Evolutionary conservation across 2,888 invertebrate species (phyloP), one percentile per base, ranked within the genome.

Genomic region (Drosophila prolongata): DNA sequence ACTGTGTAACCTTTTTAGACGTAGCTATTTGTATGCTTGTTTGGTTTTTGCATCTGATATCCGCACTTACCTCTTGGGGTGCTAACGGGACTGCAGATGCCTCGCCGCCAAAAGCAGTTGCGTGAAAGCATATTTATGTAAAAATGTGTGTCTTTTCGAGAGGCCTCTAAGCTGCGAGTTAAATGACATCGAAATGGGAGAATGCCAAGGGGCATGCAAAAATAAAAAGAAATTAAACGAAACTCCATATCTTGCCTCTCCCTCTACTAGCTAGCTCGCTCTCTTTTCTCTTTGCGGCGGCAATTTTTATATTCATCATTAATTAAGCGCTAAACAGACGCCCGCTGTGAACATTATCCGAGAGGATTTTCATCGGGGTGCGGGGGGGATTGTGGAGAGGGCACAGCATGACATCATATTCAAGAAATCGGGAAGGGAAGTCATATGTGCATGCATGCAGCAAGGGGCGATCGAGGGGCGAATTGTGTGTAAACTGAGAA

Each of bases 301-400:
- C 87, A 87, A 78, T 81, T 89, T 89, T 89, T 79, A 89, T 86
- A 86, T 88, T 89, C 87, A 86, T 86, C 85, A 89, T 86, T 86
- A 86, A 86, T 86, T 86, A 89, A 86, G 85, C 89, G 89, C 87
- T 86, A 86, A 86, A 86, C 78, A 88, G 89, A 71, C 76, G 89
- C 89, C 76, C 71, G 85, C 85, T 86, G 85, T 69, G 85, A 16
- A 13, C 37, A 44, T 47, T 53, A 65, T 66, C 52, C 40, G 40
- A 16, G 38, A 35, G 47, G 49, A 19, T 50, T 65, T 59, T 43
- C 43, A 24, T 24, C 24, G 9, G 34, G 16, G 6, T 13, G 34
- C 16, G 42, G 40, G 9, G 9, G 19, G 9, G n/a, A 10, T n/a
- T 38, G 44, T 30, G 67, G 42, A 37, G 55, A 49, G 78, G 47